Base-by-base conservation (phyloP, 1,140 invertebrate species). In the Atta cephalotes region DNA sequence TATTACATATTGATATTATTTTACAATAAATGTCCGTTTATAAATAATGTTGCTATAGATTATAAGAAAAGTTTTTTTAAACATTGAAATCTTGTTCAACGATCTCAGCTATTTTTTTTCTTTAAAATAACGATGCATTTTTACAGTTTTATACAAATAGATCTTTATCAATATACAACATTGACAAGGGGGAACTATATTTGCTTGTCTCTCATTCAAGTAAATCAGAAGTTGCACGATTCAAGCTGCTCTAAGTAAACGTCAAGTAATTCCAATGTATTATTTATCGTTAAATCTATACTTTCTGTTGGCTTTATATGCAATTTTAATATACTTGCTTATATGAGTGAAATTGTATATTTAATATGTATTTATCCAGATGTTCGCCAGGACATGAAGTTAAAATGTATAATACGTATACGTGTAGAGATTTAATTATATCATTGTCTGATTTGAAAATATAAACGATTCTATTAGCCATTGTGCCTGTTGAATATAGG, bases 291-390 rank as follows among this genome's bases (percentile, higher is more conserved):
- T 88, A 86, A 86, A 90, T 90, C 80, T 87, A 88, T 87, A 45
- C 84, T 77, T 88, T 90, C 21, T 90, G 60, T 88, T 90, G 66
- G 82, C 65, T 56, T 86, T 88, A 86, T 88, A 86, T 86, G 89
- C 89, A 90, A 68, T 90, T 90, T 90, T 86, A 90, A 86, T 72
- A 76, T 88, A 90, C 31, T 90, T 90, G 88, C 86, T 90, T 90
- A 66, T 88, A 88, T 84, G 56, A 91, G 90, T 91, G 74, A 89
- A 89, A 91, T 63, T 91, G 90, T 91, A 91, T 91, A 91, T 89
- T 91, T 88, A 86, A 90, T 80, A 71, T 77, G 60, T 91, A 90
- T 90, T 88, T 91, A 86, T 88, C 72, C 89, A 51, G 28, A 63
- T 66, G 89, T 90, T 91, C 89, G 89, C 87, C 60, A 84, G 74